Evolutionary conservation across 2,113 vertebrate genomes (phyloP).

Genomic region (Pseudolaguvia tuberculata): DNA sequence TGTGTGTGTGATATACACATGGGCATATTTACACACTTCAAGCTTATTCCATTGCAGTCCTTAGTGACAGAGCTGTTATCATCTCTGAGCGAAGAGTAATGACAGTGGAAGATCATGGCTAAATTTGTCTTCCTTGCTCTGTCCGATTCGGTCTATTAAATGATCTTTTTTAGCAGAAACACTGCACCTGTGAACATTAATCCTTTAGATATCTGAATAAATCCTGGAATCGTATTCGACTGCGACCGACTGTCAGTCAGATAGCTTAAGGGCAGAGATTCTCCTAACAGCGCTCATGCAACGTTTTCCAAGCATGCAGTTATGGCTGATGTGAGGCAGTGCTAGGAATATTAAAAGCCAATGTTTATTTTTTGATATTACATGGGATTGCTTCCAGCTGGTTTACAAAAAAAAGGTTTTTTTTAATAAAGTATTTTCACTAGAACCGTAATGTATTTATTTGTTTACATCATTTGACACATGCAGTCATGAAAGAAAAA

Average conservation of each 20-base stretch:
- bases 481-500: too few species aligned
- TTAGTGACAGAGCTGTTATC: slow-evolving; percentile 9
- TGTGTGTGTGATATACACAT: background rate
- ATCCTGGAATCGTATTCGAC: background rate
- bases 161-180: background rate
- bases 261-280: background rate
- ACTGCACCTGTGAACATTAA: slow-evolving; percentile 2
- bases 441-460: too few species aligned
- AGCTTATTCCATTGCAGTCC: slow-evolving; percentile 16
- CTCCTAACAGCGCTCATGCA: background rate
- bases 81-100: slow-evolving; percentile 15
- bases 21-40: background rate
- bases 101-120: slow-evolving; percentile 10
- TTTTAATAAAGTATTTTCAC: too few species aligned
- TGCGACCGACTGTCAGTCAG: too few species aligned
- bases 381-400: too few species aligned
- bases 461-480: too few species aligned
- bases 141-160: background rate
- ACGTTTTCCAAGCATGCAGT: background rate
- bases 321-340: background rate
- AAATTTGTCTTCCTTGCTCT: background rate
- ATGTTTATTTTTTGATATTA: too few species aligned
- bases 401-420: too few species aligned
- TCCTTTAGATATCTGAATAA: background rate
- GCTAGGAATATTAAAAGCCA: too few species aligned